phyloP scores from a whole-genome alignment of 2,888 invertebrate species.

The Mellilla xanthometata region DNA sequence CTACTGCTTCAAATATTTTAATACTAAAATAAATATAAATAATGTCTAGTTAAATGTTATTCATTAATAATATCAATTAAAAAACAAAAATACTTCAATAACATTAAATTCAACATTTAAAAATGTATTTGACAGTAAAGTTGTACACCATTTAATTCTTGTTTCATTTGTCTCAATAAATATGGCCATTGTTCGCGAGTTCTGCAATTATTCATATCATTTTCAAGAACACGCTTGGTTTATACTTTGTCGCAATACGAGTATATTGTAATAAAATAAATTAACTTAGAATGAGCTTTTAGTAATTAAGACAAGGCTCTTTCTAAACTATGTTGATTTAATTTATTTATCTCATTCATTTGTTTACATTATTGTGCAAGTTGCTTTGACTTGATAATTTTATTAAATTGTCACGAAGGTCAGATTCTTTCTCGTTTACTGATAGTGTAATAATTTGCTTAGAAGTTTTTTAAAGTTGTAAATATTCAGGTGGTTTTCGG shows the following conservation, averaged over 20 bases:
- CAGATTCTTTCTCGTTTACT: neutral
- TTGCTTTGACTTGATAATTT: slow-evolving; percentile 5
- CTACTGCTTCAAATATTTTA: too few species aligned
- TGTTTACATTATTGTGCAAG: neutral
- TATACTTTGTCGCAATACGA: neutral
- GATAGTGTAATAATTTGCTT: too few species aligned
- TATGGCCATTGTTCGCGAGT: slow-evolving; percentile 14
- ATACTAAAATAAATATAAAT: too few species aligned
- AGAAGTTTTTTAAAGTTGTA: too few species aligned
- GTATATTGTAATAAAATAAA: too few species aligned
- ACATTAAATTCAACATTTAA: too few species aligned
- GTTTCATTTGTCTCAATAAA: slow-evolving; percentile 9
- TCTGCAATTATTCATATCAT: slow-evolving; percentile 8
- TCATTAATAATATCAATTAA: too few species aligned
- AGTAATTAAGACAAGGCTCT: neutral
- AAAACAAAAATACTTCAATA: too few species aligned
- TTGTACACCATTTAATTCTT: slow-evolving; percentile 2
- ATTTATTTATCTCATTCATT: slow-evolving; percentile 1
- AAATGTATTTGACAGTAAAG: slow-evolving; percentile 20
- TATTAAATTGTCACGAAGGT: neutral
- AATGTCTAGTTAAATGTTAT: too few species aligned
- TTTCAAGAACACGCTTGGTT: neutral
- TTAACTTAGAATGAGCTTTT: too few species aligned
- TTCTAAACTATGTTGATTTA: neutral
- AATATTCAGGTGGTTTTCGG: too few species aligned